A percentile compares a stretch with the other conserved stretches of the same genome.
These are phyloP conservation scores for Lepidurus packardi DNA, from an alignment of 1,140 invertebrate genomes.

Conservation along the genomic window DNA sequence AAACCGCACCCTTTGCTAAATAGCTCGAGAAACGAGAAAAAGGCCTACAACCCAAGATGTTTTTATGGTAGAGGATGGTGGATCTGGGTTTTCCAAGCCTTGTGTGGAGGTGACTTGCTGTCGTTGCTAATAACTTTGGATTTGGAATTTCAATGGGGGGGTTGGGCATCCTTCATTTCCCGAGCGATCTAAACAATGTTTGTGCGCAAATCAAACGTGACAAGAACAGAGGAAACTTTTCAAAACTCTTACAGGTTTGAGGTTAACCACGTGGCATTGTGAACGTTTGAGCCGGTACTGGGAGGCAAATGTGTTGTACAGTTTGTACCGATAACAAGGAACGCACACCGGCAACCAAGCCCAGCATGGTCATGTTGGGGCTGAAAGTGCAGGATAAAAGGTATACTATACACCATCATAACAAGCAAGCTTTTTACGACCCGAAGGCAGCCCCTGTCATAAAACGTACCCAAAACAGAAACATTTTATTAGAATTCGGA, in stretches of 20 bases:
- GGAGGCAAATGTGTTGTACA: background rate
- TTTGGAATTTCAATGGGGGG: no score
- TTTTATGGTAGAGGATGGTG: background rate
- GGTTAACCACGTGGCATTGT: background rate
- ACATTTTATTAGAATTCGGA: background rate
- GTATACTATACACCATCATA: background rate
- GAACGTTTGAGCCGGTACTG: background rate
- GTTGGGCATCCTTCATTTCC: no score
- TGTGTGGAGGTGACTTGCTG: background rate
- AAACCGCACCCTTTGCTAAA: conserved; percentile 18
- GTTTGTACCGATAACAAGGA: background rate
- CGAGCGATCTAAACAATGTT: background rate
- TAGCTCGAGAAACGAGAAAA: background rate
- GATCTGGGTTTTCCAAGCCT: background rate
- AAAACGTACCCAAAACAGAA: background rate
- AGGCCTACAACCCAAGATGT: background rate
- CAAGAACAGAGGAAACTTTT: background rate
- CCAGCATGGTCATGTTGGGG: background rate
- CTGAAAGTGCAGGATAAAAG: background rate
- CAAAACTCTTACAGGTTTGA: background rate
- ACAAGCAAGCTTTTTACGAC: background rate
- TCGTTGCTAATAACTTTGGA: background rate
- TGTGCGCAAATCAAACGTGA: background rate
- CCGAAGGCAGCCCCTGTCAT: background rate
- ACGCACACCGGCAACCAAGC: background rate